These are phyloP conservation scores for Neoniphon sammara DNA, from an alignment of 2,797 vertebrate genomes.

Conservation along the genomic window DNA sequence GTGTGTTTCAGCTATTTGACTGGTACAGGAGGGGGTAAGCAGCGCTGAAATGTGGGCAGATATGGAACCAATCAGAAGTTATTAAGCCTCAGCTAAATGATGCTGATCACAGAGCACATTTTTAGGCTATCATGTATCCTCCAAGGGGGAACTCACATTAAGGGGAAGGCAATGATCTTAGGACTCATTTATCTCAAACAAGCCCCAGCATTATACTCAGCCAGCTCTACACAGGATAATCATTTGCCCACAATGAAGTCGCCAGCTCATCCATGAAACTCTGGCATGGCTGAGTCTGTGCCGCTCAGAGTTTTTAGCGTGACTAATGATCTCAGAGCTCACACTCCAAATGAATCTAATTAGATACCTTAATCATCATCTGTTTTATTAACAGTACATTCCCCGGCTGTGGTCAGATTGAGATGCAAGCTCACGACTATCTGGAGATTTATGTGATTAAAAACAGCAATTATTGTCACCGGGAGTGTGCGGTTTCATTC, in stretches of 20 bases:
- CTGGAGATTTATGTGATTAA: slow-evolving; percentile 18
- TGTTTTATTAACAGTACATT: slow-evolving; percentile 25
- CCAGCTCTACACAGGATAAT: neutral
- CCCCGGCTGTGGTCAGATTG: slow-evolving; percentile 5
- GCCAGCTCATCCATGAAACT: neutral
- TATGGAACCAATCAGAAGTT: neutral
- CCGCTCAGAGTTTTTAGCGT: slow-evolving; percentile 6
- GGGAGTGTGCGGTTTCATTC: slow-evolving; percentile 21
- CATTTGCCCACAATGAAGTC: neutral
- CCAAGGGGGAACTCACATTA: neutral
- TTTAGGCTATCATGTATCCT: neutral
- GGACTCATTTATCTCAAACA: neutral
- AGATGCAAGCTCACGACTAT: slow-evolving; percentile 14
- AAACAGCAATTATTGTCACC: slow-evolving; percentile 25
- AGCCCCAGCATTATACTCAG: neutral
- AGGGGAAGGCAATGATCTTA: neutral
- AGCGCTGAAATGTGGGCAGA: neutral
- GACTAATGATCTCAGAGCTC: slow-evolving; percentile 23
- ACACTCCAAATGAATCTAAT: slow-evolving; percentile 19
- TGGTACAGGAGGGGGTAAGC: neutral
- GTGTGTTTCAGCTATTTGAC: neutral
- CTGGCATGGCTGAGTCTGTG: neutral
- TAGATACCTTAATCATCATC: slow-evolving; percentile 30
- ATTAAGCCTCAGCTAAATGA: neutral
- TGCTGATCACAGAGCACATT: neutral